These are phyloP conservation scores for Phocides pigmalion DNA, from an alignment of 1,140 invertebrate species.

Conservation along the genomic window DNA sequence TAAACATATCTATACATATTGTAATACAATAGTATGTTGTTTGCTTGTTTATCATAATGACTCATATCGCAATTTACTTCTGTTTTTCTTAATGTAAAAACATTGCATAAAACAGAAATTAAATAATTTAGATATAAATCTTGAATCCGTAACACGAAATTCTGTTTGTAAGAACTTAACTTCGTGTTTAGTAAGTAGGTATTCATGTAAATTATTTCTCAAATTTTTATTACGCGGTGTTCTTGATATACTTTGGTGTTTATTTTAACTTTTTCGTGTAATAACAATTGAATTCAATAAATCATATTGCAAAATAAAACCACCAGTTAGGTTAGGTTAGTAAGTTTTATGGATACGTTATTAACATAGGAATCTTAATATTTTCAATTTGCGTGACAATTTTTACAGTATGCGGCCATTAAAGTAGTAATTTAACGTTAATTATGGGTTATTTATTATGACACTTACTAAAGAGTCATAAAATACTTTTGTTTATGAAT, in stretches of 20 bases:
- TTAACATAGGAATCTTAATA: neutral
- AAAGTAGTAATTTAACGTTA: slow-evolving; percentile 35
- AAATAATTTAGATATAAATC: neutral
- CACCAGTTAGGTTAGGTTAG: no score
- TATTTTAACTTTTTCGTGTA: no score
- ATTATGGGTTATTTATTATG: slow-evolving; percentile 37
- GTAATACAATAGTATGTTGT: no score
- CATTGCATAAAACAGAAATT: neutral
- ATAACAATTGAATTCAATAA: no score
- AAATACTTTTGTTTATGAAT: no score
- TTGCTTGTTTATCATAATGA: no score
- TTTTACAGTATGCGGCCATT: slow-evolving; percentile 31
- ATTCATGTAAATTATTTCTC: no score
- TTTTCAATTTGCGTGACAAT: slow-evolving; percentile 31
- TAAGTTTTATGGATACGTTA: neutral
- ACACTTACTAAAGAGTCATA: neutral
- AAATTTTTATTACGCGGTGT: no score
- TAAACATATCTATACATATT: no score
- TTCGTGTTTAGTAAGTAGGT: neutral
- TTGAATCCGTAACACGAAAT: neutral
- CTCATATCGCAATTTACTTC: no score
- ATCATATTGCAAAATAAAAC: no score
- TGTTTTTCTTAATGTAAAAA: neutral
- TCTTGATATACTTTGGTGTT: no score
- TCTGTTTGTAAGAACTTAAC: neutral